These are phyloP conservation scores for Alauda arvensis DNA, from an alignment of 2,797 vertebrate species.

Conservation along the genomic window DNA sequence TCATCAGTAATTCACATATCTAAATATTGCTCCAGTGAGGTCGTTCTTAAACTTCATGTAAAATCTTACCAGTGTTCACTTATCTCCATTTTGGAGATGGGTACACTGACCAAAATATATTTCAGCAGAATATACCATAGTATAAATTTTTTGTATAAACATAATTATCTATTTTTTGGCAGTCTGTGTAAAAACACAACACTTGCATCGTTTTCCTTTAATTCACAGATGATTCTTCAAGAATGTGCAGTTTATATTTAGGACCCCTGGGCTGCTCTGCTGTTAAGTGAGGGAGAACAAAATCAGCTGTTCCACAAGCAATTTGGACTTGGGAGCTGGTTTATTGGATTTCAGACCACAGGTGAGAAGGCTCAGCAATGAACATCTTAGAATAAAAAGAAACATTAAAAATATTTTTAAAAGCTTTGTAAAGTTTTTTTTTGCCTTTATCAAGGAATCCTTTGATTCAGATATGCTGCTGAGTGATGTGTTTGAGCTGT, in stretches of 20 bases:
- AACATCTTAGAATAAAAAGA: background rate
- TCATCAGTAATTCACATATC: background rate
- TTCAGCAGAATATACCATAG: background rate
- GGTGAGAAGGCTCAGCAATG: background rate
- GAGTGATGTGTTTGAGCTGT: background rate
- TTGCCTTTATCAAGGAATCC: background rate
- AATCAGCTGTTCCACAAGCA: background rate
- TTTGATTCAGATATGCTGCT: background rate
- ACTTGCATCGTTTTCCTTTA: background rate
- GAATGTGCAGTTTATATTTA: background rate
- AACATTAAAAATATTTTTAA: no score
- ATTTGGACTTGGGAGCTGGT: background rate
- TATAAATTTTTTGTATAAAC: background rate
- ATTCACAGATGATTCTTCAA: background rate
- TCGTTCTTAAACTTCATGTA: background rate
- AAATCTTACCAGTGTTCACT: background rate
- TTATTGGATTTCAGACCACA: background rate
- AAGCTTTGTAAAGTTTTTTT: background rate
- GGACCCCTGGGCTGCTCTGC: background rate
- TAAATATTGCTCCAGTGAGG: background rate
- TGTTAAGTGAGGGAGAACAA: background rate
- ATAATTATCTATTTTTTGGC: background rate
- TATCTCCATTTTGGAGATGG: background rate
- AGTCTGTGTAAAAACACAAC: background rate
- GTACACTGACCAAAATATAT: background rate